Conservation (phyloP, 2,797 vertebrate genomes). For the Trachops cirrhosus region DNA sequence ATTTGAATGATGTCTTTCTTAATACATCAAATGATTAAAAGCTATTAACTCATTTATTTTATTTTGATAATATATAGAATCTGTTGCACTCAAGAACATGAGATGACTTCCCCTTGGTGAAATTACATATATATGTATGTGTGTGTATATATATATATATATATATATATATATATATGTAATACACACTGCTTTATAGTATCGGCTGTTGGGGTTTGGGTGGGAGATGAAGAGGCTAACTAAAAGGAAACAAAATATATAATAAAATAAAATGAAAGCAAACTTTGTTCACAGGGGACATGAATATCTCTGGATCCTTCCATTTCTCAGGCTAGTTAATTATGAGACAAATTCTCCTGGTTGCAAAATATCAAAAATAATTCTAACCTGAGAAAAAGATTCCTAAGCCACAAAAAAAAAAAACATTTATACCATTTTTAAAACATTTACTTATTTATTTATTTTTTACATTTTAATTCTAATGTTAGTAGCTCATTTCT, state of each 20-base stretch:
- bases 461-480: not conserved
- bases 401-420: not conserved
- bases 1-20: not conserved
- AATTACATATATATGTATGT: not conserved
- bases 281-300: not conserved
- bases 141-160: not conserved
- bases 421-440: not conserved
- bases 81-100: not conserved
- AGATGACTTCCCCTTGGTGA: not conserved
- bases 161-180: not conserved
- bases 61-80: not conserved
- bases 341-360: not conserved
- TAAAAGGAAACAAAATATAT: conserved; percentile 38
- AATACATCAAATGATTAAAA: not conserved
- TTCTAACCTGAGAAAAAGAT: not conserved
- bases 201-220: not conserved
- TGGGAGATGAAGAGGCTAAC: not conserved
- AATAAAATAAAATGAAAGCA: conserved; percentile 24
- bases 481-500: not conserved
- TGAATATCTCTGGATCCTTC: not conserved
- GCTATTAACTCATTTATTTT: not conserved
- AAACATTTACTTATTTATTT: not conserved
- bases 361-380: conserved; percentile 27
- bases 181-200: not conserved
- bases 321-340: conserved; percentile 30